Evolutionary conservation across 2,888 invertebrate species (phyloP), one percentile per base, ranked within the genome.

Genomic region (Congeria kusceri): DNA sequence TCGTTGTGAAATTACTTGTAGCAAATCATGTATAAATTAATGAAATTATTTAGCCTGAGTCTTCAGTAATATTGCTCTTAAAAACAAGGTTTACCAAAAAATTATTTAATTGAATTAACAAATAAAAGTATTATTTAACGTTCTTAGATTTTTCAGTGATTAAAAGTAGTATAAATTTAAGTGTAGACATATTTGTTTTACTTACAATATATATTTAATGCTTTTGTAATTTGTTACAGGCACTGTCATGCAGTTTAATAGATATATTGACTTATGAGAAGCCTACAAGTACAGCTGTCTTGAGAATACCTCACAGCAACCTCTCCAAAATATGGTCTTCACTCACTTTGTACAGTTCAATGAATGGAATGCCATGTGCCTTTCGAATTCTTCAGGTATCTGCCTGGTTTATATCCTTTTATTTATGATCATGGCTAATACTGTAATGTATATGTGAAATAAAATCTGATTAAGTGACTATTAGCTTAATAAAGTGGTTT

Each of bases 361-460:
- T 66, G 47, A 67, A 64, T 0, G 72, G 76, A n/a, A 15, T 62
- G 53, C 57, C 32, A 0, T 86, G 85, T 80, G 85, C 83, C 18
- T 86, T 86, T 20, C 77, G 85, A 49, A 70, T 86, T 15, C 56
- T 78, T 1, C 85, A 86, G 80, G 85, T 86, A 74, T 58, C 29
- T 65, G 9, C 23, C 44, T 44, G 3, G 29, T 28, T 1, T 64
- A 44, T 7, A 57, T 29, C n/a, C 15, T 56, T 66, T 29, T n/a
- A 18, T 18, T 32, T n/a, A n/a, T n/a, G n/a, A n/a, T n/a, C n/a
- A n/a, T n/a, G n/a, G n/a, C n/a, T n/a, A n/a, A n/a, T n/a, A n/a
- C n/a, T n/a, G n/a, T n/a, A n/a, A n/a, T n/a, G n/a, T n/a, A n/a
- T n/a, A n/a, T n/a, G n/a, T n/a, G n/a, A n/a, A n/a, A n/a, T n/a